phyloP scores from a whole-genome alignment of 2,797 vertebrate species.

The Siniperca scherzeri region DNA sequence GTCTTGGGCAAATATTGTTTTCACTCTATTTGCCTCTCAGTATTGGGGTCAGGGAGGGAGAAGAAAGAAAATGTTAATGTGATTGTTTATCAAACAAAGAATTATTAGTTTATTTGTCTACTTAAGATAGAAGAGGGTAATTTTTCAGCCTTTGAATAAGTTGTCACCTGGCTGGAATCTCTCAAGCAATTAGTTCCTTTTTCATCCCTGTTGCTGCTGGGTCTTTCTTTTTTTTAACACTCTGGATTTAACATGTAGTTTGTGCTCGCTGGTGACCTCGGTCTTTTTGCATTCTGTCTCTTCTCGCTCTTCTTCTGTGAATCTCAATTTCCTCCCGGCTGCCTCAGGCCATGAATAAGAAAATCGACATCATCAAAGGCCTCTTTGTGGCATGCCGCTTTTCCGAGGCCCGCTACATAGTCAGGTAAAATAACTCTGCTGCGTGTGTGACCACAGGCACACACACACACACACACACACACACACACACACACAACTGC shows the following conservation, averaged over 20 bases:
- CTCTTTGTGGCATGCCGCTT: constrained; percentile 94
- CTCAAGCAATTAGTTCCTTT: constrained; percentile 61
- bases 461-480: background rate
- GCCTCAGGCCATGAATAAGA: constrained; percentile 93
- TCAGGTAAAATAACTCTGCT: constrained; percentile 85
- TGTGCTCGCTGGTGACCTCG: constrained; percentile 68
- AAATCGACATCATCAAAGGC: constrained; percentile 95
- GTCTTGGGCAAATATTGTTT: constrained; percentile 55
- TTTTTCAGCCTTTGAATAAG: constrained; percentile 45
- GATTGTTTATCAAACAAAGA: constrained; percentile 37
- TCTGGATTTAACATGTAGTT: constrained; percentile 64
- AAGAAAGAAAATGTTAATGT: constrained; percentile 44
- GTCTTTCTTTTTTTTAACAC: constrained; percentile 7
- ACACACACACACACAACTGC: constrained; percentile 7
- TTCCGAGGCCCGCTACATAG: constrained; percentile 92
- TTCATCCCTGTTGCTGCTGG: constrained; percentile 20
- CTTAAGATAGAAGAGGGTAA: constrained; percentile 18
- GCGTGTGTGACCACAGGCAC: constrained; percentile 8
- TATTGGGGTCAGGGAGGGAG: constrained; percentile 8
- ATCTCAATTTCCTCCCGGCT: constrained; percentile 74
- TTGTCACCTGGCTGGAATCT: constrained; percentile 54
- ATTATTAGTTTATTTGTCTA: constrained; percentile 52
- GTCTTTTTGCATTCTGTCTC: constrained; percentile 70
- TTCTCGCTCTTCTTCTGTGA: constrained; percentile 65
- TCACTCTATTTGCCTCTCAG: constrained; percentile 30